Conservation (phyloP, 1,140 invertebrate species). For the Drosophila sp. region DNA sequence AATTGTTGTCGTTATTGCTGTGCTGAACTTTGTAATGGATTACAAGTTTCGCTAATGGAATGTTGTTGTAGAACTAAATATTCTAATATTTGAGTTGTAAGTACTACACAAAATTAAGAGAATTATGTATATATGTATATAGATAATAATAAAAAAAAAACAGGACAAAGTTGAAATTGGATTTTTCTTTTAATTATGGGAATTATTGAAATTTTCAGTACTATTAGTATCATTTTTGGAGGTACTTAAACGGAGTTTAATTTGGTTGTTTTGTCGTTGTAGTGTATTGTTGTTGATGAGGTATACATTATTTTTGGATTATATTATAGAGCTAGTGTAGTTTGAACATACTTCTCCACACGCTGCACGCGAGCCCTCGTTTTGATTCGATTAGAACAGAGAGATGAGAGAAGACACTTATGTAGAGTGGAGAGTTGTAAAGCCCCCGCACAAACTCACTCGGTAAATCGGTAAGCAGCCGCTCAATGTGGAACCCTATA, state of each 20-base stretch:
- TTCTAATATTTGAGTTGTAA: constrained; percentile 31
- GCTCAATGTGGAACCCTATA: constrained; percentile 26
- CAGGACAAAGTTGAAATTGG: constrained; percentile 20
- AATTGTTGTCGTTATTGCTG: constrained; percentile 22
- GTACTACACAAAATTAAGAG: constrained; percentile 45
- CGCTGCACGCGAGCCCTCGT: constrained; percentile 83
- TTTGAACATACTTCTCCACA: constrained; percentile 83
- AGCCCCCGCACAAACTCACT: constrained; percentile 71
- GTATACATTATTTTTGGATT: constrained; percentile 42
- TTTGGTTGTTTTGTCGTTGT: constrained; percentile 39
- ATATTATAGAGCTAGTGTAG: constrained; percentile 66
- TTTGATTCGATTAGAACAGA: constrained; percentile 63
- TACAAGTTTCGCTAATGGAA: constrained; percentile 24
- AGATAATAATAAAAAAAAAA: constrained; percentile 29
- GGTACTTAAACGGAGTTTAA: constrained; percentile 45
- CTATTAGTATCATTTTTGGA: constrained; percentile 34
- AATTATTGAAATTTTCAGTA: constrained; percentile 8
- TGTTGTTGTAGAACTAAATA: constrained; percentile 39
- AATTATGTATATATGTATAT: constrained; percentile 27
- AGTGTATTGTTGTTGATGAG: constrained; percentile 46
- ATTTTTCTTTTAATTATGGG: constrained; percentile 19
- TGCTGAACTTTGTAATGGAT: constrained; percentile 23
- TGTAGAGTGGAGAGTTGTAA: constrained; percentile 32
- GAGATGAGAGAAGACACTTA: constrained; percentile 50
- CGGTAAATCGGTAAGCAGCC: constrained; percentile 36